Conservation (phyloP, 1,140 invertebrate genomes). For the Lepidurus arcticus region DNA sequence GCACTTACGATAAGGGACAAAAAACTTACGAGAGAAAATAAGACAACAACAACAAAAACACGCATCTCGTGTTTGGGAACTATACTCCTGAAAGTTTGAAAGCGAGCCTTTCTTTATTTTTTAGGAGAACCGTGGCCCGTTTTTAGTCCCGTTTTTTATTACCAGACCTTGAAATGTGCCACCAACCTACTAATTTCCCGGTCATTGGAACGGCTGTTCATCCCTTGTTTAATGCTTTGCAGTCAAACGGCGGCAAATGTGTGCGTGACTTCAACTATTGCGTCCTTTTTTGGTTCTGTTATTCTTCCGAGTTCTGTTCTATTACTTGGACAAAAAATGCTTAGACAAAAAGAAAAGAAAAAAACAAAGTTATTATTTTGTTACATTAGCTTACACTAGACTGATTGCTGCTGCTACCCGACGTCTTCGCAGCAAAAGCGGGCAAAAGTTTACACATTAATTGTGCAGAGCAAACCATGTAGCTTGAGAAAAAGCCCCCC, state of each 20-base stretch:
- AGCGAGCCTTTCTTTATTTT: background rate
- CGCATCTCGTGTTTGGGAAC: background rate
- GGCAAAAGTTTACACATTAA: background rate
- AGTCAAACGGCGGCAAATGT: background rate
- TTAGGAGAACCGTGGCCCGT: background rate
- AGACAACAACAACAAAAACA: background rate
- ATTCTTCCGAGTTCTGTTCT: background rate
- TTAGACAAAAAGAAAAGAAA: background rate
- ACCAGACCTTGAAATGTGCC: background rate
- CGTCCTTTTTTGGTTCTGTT: background rate
- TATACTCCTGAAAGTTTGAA: background rate
- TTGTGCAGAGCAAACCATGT: background rate
- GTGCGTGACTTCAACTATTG: background rate
- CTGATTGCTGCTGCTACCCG: background rate
- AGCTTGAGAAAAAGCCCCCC: background rate
- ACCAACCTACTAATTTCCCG: background rate
- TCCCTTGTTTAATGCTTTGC: background rate
- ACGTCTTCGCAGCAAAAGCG: background rate
- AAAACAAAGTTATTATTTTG: background rate
- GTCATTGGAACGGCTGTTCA: background rate
- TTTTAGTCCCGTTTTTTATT: background rate
- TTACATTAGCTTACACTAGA: background rate
- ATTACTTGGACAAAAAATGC: background rate
- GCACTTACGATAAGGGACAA: background rate
- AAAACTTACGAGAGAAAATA: background rate